Evolutionary conservation across 2,797 vertebrate genomes (phyloP).

Genomic region (Tolypeutes matacus): DNA sequence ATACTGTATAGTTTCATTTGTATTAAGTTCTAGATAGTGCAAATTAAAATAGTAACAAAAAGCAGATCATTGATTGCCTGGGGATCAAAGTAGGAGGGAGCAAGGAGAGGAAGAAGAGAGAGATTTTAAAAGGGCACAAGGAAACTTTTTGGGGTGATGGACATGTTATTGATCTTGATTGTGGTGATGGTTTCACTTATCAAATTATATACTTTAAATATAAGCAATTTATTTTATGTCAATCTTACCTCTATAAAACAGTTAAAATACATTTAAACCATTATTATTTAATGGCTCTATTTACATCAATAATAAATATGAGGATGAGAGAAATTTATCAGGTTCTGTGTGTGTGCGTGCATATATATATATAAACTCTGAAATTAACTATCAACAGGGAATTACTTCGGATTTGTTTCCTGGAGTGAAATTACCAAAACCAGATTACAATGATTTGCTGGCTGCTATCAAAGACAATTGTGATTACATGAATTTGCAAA

Average conservation of each 20-base stretch:
- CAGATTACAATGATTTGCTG: slow-evolving; percentile 92
- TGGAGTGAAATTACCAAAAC: slow-evolving; percentile 93
- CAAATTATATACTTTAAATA: background rate
- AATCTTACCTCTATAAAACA: background rate
- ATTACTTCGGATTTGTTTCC: slow-evolving; percentile 97
- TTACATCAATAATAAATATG: slow-evolving; percentile 31
- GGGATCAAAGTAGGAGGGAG: background rate
- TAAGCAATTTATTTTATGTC: background rate
- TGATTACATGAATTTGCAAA: slow-evolving; percentile 93
- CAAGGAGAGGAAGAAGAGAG: background rate
- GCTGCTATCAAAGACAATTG: slow-evolving; percentile 92
- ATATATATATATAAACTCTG: background rate
- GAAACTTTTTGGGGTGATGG: background rate
- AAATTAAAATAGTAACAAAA: background rate
- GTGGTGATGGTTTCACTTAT: background rate
- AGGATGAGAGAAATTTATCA: background rate
- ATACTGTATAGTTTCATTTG: background rate
- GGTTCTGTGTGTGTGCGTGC: background rate
- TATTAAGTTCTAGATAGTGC: background rate
- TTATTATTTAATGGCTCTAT: background rate
- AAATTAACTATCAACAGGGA: slow-evolving; percentile 88
- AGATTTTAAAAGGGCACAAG: background rate
- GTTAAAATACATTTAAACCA: slow-evolving; percentile 23
- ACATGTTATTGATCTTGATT: background rate
- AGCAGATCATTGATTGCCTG: background rate